Evolutionary conservation across 2,888 invertebrate genomes (phyloP).

Genomic region (Eupithecia exiguata): DNA sequence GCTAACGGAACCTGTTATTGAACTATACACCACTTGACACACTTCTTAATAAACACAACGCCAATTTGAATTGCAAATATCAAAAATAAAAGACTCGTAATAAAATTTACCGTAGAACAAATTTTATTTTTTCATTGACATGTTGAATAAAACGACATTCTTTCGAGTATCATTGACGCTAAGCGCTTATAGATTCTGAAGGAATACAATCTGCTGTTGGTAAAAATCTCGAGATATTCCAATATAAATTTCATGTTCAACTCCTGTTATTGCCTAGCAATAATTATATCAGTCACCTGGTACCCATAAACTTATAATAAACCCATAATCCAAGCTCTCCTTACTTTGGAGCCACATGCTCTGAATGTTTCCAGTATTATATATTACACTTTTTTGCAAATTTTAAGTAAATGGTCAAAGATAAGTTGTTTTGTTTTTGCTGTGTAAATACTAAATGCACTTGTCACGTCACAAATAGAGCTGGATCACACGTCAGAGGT

Average conservation of each 20-base stretch:
- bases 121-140: slow-evolving; percentile 4
- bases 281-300: not conserved
- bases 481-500: slow-evolving; percentile 82
- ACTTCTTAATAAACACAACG: slow-evolving; percentile 28
- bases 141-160: not conserved
- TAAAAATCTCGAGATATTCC: not conserved
- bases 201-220: not conserved
- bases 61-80: slow-evolving; percentile 34
- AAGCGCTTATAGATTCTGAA: not conserved
- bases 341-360: not conserved
- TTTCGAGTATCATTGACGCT: not conserved
- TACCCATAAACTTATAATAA: not conserved
- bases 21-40: slow-evolving; percentile 30
- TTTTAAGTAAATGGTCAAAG: slow-evolving; percentile 57
- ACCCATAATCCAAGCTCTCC: not conserved
- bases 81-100: slow-evolving; percentile 23
- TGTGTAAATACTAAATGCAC: slow-evolving; percentile 81
- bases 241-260: not conserved
- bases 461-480: slow-evolving; percentile 79
- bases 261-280: not conserved
- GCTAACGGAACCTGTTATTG: slow-evolving; percentile 31
- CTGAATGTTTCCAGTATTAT: not conserved
- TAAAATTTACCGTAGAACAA: slow-evolving; percentile 11
- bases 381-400: not conserved
- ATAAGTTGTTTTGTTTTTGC: slow-evolving; percentile 77